Base-by-base conservation (phyloP, 2,797 vertebrate genomes). In the Urophycis tenuis region DNA sequence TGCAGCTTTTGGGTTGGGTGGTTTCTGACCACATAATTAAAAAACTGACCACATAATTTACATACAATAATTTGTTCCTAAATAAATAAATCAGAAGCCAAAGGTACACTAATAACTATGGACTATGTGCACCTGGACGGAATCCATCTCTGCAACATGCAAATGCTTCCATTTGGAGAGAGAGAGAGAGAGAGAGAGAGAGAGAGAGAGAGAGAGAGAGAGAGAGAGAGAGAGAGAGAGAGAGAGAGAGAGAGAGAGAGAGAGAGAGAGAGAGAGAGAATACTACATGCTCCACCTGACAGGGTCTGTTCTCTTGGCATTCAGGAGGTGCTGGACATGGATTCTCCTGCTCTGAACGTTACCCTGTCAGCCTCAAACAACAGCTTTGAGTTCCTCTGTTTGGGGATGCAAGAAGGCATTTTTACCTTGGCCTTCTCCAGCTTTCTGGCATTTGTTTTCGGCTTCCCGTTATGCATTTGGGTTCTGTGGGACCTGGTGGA, bases 401-500 rank as follows among this genome's bases (percentile, higher is more conserved):
- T 33, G 0, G 22, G 3, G 3, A 0, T 6, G 10, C 0, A 29
- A 0, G 22, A 0, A 0, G n/a, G n/a, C 1, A 0, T 0, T 1
- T 49, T 80, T 15, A 3, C 67, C 3, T 90, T 83, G 84, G 0
- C 0, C 14, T 0, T n/a, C 49, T 33, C 5, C 0, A 12, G 25
- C 12, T 0, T 0, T 0, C 15, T 88, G 7, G 74, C 35, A 74
- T 85, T 83, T 73, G 7, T 39, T 25, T 0, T 88, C 11, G 90
- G 92, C 3, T 78, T 92, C 41, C 88, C 89, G 8, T 80, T 86
- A 1, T 82, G 79, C 35, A 0, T 87, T 1, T 9, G 32, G n/a
- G 80, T 89, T 49, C 77, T 92, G 17, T 78, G 82, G 77, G 84
- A 88, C 9, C 79, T 89, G 70, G 74, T 85, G 11, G 82, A 87